These are phyloP conservation scores for Tanypteryx hageni DNA, from an alignment of 2,888 invertebrate species.

Conservation along the genomic window DNA sequence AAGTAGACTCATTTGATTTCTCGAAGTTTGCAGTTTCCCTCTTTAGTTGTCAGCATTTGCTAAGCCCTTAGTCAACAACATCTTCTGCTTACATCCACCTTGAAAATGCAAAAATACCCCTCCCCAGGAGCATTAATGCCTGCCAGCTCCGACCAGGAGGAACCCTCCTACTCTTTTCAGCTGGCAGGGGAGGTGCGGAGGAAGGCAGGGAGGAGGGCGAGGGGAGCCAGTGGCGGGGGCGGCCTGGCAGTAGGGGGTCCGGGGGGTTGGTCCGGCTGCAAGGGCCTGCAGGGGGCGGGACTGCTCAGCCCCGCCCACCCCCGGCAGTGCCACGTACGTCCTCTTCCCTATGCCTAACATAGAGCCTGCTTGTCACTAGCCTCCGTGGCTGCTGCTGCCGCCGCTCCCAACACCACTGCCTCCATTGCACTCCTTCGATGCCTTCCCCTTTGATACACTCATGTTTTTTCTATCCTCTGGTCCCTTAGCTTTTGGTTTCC, in stretches of 20 bases:
- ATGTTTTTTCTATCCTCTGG: background rate
- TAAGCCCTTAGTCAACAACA: background rate
- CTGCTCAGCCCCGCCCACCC: constrained; percentile 24
- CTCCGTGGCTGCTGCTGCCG: background rate
- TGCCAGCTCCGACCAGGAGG: constrained; percentile 32
- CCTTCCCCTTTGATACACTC: background rate
- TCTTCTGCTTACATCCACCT: constrained; percentile 11
- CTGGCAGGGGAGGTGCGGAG: constrained; percentile 30
- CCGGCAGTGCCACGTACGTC: constrained; percentile 26
- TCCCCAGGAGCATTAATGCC: constrained; percentile 6
- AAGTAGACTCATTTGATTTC: background rate
- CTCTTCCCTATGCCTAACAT: constrained; percentile 10
- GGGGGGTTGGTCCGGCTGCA: constrained; percentile 32
- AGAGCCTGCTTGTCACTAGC: constrained; percentile 30
- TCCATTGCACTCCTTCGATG: constrained; percentile 7
- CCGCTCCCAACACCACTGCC: constrained; percentile 19
- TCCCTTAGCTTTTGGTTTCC: background rate
- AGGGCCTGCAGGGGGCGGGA: constrained; percentile 35
- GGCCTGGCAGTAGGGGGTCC: constrained; percentile 32
- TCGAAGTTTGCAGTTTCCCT: background rate
- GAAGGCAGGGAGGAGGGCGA: constrained; percentile 32
- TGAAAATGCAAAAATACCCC: background rate
- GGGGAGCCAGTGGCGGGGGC: constrained; percentile 24
- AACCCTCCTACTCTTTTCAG: constrained; percentile 24
- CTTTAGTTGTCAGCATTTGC: constrained; percentile 15